These are phyloP conservation scores for Xyrauchen texanus DNA, from an alignment of 2,113 vertebrate genomes.

Conservation along the genomic window DNA sequence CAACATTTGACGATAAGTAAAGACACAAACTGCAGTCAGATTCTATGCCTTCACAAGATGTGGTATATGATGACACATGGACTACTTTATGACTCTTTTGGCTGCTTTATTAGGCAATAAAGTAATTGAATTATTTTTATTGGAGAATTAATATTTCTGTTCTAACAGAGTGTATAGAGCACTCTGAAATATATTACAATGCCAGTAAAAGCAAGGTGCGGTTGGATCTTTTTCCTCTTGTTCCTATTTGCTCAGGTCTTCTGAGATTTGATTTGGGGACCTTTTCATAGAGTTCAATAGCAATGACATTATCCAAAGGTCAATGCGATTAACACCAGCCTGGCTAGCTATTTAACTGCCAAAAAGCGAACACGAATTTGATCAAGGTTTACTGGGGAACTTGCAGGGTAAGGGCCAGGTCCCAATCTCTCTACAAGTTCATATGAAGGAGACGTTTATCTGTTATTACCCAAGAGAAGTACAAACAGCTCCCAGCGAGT, in stretches of 20 bases:
- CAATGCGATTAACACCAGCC: constrained; percentile 54
- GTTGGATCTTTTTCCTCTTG: constrained; percentile 23
- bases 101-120: no score
- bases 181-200: constrained; percentile 10
- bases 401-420: constrained; percentile 15
- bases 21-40: no score
- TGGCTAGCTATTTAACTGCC: constrained; percentile 49
- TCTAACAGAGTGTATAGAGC: background rate
- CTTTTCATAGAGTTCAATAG: constrained; percentile 56
- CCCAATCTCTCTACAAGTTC: constrained; percentile 37
- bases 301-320: constrained; percentile 58
- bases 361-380: constrained; percentile 51
- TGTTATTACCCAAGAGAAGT: constrained; percentile 14
- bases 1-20: no score
- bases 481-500: constrained; percentile 24
- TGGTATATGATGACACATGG: no score
- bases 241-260: constrained; percentile 37
- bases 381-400: constrained; percentile 43
- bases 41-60: no score
- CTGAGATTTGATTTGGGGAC: constrained; percentile 48
- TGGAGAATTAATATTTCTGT: no score
- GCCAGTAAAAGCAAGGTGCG: background rate
- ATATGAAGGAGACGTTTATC: constrained; percentile 37
- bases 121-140: no score
- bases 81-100: no score